Evolutionary conservation across 2,888 invertebrate genomes (phyloP), one percentile per base, ranked within the genome.

Genomic region (Lasioglossum zephyrum): DNA sequence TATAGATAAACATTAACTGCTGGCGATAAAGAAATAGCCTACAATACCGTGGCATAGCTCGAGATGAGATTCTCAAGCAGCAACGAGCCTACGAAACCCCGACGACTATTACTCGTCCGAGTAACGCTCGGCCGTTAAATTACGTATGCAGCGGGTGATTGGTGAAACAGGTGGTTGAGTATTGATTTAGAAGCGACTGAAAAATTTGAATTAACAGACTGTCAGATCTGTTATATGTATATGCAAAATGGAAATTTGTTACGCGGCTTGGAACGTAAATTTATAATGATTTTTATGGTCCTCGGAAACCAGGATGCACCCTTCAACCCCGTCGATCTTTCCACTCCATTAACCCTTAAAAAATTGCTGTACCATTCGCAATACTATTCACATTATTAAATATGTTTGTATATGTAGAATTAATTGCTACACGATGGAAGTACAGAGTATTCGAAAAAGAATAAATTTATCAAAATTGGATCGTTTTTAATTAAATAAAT

Each of bases 71-170:
- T 79, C 63, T 41, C 22, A 53, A 53, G 53, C 57, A 13, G 79
- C 76, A 79, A 77, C 57, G 57, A 69, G 73, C 76, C 53, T 57
- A 76, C 66, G 74, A 76, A 84, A 84, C 73, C 73, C 53, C 53
- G 79, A 73, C 73, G 72, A 84, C 47, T 76, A 78, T 26, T n/a
- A 44, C 39, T 2, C 26, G 57, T n/a, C 63, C 66, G 31, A 36
- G 22, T 53, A 49, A 36, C 26, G 41, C 57, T 41, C 16, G 60
- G 31, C 57, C 63, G 31, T 73, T 79, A 36, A 73, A 77, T 84
- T 53, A 66, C 39, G 22, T 41, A 16, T 18, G 73, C 74, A 36
- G 31, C 26, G 8, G 4, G 49, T 2, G 39, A 39, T 44, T 63
- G 36, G n/a, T 69, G 1, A 70, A 63, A 66, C 41, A 57, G 49